Conservation (phyloP, 2,888 invertebrate species). For the Encarsia formosa region DNA sequence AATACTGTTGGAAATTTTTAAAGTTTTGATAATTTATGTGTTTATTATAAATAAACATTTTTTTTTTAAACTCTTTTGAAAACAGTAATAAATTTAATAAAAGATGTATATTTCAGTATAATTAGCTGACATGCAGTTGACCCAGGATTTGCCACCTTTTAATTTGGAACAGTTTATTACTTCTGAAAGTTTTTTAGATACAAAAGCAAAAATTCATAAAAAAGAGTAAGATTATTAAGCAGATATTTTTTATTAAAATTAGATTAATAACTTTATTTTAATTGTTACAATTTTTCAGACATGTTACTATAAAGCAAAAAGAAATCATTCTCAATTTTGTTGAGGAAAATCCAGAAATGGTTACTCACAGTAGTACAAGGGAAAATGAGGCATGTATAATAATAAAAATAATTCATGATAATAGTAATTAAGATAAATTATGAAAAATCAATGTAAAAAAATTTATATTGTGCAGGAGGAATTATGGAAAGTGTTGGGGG, state of each 20-base stretch:
- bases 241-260: too few species aligned
- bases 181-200: too few species aligned
- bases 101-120: too few species aligned
- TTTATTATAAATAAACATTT: too few species aligned
- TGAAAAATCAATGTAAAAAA: neutral
- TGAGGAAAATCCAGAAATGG: constrained; percentile 16
- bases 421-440: neutral
- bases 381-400: constrained; percentile 11
- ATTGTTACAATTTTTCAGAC: constrained; percentile 6
- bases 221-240: too few species aligned
- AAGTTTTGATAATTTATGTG: too few species aligned
- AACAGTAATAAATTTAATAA: too few species aligned
- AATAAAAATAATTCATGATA: neutral
- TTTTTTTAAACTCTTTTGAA: too few species aligned
- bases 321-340: constrained; percentile 5
- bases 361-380: constrained; percentile 7
- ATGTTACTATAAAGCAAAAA: constrained; percentile 7
- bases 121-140: neutral
- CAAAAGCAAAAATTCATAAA: too few species aligned
- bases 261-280: too few species aligned
- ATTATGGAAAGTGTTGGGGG: constrained; percentile 7
- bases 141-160: neutral
- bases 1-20: too few species aligned
- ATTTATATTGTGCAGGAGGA: neutral
- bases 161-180: too few species aligned